Evolutionary conservation across 2,888 invertebrate genomes (phyloP).

Genomic region (Phortica okadai): DNA sequence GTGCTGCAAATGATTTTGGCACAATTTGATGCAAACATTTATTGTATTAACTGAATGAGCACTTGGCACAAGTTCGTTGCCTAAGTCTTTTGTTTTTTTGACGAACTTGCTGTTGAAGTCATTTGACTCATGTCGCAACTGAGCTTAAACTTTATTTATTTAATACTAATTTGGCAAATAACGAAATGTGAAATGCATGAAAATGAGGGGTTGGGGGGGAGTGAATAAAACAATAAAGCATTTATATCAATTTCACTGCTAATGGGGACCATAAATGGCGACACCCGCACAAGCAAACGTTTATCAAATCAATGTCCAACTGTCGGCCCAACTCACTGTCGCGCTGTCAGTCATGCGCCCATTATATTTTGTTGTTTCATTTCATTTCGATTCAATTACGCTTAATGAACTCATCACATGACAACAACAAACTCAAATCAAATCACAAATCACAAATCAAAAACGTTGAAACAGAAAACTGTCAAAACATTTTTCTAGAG

Average conservation of each 20-base stretch:
- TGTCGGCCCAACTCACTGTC: neutral
- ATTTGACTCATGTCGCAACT: neutral
- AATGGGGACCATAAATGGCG: constrained; percentile 25
- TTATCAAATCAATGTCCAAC: neutral
- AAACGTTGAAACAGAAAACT: constrained; percentile 24
- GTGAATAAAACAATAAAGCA: constrained; percentile 39
- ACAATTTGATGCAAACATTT: neutral
- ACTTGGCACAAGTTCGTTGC: constrained; percentile 14
- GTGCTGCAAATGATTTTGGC: neutral
- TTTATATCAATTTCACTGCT: constrained; percentile 20
- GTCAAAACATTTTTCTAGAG: constrained; percentile 27
- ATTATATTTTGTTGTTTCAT: neutral
- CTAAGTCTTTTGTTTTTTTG: constrained; percentile 33
- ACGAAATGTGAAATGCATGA: constrained; percentile 33
- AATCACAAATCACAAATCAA: constrained; percentile 51
- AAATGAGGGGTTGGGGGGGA: constrained; percentile 30
- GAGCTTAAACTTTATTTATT: no score
- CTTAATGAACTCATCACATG: constrained; percentile 73
- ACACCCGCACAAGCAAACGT: constrained; percentile 1
- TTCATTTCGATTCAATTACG: constrained; percentile 38
- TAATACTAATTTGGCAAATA: neutral
- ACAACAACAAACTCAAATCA: constrained; percentile 69
- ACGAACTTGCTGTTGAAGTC: neutral
- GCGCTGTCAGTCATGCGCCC: constrained; percentile 18
- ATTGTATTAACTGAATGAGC: neutral